Percentiles rank a stretch among this genome's conserved stretches.
These are phyloP conservation scores for Tipula confusa DNA, from an alignment of 2,888 invertebrate genomes.

Conservation along the genomic window DNA sequence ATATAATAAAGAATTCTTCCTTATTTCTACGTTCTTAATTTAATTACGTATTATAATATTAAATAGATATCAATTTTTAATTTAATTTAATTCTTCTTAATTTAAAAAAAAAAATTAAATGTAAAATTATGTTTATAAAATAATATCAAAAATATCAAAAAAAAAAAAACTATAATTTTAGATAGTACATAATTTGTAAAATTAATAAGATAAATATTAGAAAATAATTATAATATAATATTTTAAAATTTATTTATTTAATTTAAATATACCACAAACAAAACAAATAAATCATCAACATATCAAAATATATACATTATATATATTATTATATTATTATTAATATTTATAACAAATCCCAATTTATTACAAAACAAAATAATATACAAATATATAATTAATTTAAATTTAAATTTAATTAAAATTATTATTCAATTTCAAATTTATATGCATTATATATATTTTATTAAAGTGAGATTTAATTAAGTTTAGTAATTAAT, in stretches of 20 bases:
- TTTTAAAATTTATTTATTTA: neutral
- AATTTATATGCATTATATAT: too few relatives aligned
- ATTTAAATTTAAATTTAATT: slow-evolving; percentile 1
- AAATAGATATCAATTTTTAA: neutral
- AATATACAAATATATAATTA: neutral
- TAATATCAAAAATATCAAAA: too few relatives aligned
- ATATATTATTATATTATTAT: too few relatives aligned
- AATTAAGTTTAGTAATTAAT: neutral
- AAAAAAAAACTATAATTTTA: neutral
- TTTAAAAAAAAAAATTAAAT: neutral
- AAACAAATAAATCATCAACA: neutral
- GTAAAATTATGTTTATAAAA: neutral
- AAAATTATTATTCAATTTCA: neutral
- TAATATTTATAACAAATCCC: neutral
- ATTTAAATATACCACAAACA: neutral
- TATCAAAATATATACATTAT: too few relatives aligned
- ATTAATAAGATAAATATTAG: neutral
- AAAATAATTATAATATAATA: neutral
- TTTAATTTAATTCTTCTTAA: neutral
- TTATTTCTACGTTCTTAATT: too few relatives aligned
- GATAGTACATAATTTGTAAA: neutral
- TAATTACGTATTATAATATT: too few relatives aligned
- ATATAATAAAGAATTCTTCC: neutral
- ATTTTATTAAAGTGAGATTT: neutral
- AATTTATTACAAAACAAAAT: neutral